Evolutionary conservation across 2,888 invertebrate genomes (phyloP).

Genomic region (Glomeris marginata): DNA sequence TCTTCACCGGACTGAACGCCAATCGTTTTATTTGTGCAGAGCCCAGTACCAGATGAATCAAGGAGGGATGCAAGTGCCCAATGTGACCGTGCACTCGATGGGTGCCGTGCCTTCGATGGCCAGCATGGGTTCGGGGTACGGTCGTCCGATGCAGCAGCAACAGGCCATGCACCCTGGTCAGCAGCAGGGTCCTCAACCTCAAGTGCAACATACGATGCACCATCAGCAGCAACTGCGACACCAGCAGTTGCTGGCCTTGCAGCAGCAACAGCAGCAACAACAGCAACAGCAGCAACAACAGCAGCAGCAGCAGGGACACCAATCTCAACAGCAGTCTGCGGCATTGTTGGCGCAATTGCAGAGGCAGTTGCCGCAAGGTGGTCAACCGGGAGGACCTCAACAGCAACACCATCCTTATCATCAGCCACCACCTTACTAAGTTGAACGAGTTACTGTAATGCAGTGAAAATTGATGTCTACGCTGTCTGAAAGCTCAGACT

Average conservation of each 20-base stretch:
- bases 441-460: not conserved
- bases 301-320: conserved; percentile 40
- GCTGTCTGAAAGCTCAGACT: too few species aligned
- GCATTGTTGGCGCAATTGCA: conserved; percentile 18
- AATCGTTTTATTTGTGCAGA: conserved; percentile 1
- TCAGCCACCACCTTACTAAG: conserved; percentile 13
- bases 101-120: conserved; percentile 17
- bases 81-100: conserved; percentile 17
- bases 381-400: conserved; percentile 16
- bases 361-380: conserved; percentile 13
- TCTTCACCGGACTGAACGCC: too few species aligned
- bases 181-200: conserved; percentile 38
- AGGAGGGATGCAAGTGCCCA: conserved; percentile 18
- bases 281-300: conserved; percentile 20
- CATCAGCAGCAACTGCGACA: conserved; percentile 19
- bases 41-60: conserved; percentile 14
- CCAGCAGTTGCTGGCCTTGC: conserved; percentile 10
- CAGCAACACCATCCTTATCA: conserved; percentile 36
- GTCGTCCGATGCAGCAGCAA: conserved; percentile 31
- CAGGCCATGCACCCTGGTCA: conserved; percentile 28
- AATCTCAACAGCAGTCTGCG: conserved; percentile 35
- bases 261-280: conserved; percentile 18
- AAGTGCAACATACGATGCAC: conserved; percentile 37
- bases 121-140: conserved; percentile 13
- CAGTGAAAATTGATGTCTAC: too few species aligned